These are phyloP conservation scores for Athene noctua DNA, from an alignment of 2,113 vertebrate species.

Conservation along the genomic window DNA sequence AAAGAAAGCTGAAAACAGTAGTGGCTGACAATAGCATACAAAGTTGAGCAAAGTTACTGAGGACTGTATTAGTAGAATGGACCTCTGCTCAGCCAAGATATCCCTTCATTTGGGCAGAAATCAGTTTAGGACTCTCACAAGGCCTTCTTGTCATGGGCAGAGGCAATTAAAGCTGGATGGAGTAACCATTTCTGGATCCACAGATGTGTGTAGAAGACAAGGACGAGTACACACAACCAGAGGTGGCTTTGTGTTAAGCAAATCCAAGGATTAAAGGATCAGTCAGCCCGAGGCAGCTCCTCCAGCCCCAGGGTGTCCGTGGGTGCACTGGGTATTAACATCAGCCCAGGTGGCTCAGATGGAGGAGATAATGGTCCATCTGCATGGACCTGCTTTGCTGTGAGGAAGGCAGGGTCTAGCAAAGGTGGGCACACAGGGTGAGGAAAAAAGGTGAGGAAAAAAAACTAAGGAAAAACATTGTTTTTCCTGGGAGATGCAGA, in stretches of 20 bases:
- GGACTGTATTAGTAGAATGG: background rate
- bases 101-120: background rate
- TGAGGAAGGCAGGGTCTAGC: background rate
- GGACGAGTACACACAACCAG: too few species aligned
- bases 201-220: accelerated
- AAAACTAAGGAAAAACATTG: too few species aligned
- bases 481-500: background rate
- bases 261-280: background rate
- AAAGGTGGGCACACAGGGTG: background rate
- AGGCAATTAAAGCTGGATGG: background rate
- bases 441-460: background rate
- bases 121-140: background rate
- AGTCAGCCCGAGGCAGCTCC: background rate
- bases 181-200: background rate
- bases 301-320: background rate
- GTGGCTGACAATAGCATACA: accelerated
- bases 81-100: background rate
- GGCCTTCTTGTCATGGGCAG: background rate
- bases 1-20: background rate
- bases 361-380: background rate
- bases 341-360: background rate
- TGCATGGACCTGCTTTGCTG: background rate
- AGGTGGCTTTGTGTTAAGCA: background rate
- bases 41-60: background rate
- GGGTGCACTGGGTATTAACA: background rate